Evolutionary conservation across 2,888 invertebrate genomes (phyloP).

Genomic region (Pachydiplax longipennis): DNA sequence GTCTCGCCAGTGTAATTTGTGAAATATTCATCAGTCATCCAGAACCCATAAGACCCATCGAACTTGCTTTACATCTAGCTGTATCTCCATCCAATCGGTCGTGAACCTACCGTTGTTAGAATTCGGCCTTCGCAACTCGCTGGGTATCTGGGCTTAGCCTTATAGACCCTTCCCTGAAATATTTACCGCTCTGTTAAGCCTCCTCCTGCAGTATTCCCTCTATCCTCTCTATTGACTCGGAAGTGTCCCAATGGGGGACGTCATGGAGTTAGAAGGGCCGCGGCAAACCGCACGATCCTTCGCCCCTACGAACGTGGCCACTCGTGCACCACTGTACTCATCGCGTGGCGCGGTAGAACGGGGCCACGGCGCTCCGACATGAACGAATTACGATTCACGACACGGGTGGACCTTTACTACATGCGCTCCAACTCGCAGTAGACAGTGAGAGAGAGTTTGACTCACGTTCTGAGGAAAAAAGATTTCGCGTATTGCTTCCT

Average conservation of each 20-base stretch:
- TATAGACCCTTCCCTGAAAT: not conserved
- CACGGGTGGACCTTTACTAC: slow-evolving; percentile 22
- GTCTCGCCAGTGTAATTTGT: no score
- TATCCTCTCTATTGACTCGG: not conserved
- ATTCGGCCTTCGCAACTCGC: not conserved
- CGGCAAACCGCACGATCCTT: not conserved
- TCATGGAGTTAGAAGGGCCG: not conserved
- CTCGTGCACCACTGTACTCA: not conserved
- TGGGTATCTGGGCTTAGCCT: not conserved
- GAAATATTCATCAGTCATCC: no score
- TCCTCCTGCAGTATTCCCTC: not conserved
- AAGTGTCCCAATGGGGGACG: not conserved
- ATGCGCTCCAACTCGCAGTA: not conserved
- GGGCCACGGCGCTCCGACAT: slow-evolving; percentile 15
- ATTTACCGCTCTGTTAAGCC: not conserved
- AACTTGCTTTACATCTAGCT: no score
- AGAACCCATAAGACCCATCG: no score
- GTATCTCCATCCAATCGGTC: not conserved
- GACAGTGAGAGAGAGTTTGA: not conserved
- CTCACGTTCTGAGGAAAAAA: not conserved
- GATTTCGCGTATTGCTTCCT: not conserved
- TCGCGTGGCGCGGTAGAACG: not conserved
- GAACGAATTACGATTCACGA: slow-evolving; percentile 26
- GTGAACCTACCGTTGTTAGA: not conserved
- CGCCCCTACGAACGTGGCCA: not conserved